Evolutionary conservation across 2,797 vertebrate species (phyloP).

Genomic region (Parambassis ranga): DNA sequence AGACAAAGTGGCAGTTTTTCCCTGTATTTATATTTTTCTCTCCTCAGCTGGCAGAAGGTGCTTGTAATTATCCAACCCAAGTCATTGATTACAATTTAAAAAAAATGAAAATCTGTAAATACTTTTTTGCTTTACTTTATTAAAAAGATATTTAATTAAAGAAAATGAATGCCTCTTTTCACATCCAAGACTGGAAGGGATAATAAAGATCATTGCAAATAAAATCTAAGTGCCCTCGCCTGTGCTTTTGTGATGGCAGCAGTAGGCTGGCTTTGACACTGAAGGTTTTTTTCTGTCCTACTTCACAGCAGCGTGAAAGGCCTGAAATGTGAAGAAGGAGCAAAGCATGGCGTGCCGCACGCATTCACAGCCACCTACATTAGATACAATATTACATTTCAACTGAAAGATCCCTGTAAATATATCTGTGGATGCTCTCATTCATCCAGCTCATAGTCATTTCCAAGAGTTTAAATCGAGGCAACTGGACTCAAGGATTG

Average conservation of each 20-base stretch:
- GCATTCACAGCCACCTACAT: too few species aligned
- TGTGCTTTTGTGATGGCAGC: slow-evolving; percentile 55
- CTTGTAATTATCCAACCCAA: slow-evolving; percentile 86
- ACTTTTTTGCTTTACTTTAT: slow-evolving; percentile 89
- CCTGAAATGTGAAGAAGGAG: too few species aligned
- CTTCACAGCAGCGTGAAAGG: too few species aligned
- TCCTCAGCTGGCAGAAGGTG: slow-evolving; percentile 82
- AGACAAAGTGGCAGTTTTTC: slow-evolving; percentile 58
- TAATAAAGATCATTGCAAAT: slow-evolving; percentile 83
- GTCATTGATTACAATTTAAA: slow-evolving; percentile 86
- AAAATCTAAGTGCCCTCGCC: slow-evolving; percentile 64
- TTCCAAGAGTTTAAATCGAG: too few species aligned
- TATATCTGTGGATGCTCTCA: too few species aligned
- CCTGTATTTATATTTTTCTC: slow-evolving; percentile 88
- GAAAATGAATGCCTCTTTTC: slow-evolving; percentile 89
- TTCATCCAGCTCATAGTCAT: too few species aligned
- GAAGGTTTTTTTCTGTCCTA: too few species aligned
- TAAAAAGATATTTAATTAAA: slow-evolving; percentile 93
- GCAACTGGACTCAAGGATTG: too few species aligned
- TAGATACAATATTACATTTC: too few species aligned
- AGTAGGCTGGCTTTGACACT: not conserved
- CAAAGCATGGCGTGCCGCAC: too few species aligned
- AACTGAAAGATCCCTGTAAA: too few species aligned
- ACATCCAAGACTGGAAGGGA: slow-evolving; percentile 89
- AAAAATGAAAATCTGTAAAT: slow-evolving; percentile 91